Evolutionary conservation across 2,113 vertebrate species (phyloP).

Genomic region (Puntigrus tetrazona): DNA sequence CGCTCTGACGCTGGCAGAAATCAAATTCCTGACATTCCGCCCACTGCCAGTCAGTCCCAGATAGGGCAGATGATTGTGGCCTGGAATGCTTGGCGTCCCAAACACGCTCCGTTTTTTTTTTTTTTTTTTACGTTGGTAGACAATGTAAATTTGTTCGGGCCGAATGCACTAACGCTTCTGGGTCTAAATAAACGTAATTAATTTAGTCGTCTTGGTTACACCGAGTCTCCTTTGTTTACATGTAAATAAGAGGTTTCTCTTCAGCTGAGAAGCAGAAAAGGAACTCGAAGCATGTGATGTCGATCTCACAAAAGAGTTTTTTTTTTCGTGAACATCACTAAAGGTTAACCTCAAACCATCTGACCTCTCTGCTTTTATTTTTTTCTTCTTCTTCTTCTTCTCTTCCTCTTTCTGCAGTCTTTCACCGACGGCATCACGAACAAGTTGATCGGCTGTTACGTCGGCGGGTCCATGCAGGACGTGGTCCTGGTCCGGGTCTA

Average conservation of each 20-base stretch:
- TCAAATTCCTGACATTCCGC: conserved; percentile 71
- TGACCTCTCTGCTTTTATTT: not conserved
- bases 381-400: too few relatives aligned
- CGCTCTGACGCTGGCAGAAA: conserved; percentile 60
- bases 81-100: conserved; percentile 59
- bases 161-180: not conserved
- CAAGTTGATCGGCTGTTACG: conserved; percentile 92
- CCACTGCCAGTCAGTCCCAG: conserved; percentile 54
- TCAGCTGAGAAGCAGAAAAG: not conserved
- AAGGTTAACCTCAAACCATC: conserved; percentile 27
- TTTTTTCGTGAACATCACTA: not conserved
- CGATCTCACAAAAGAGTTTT: not conserved
- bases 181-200: not conserved
- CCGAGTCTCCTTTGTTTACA: not conserved
- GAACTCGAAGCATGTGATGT: conserved; percentile 6
- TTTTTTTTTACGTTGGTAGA: conserved; percentile 5
- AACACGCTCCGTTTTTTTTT: conserved; percentile 42
- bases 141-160: conserved; percentile 32
- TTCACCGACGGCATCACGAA: conserved; percentile 98
- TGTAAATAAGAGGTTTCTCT: not conserved
- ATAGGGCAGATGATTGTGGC: conserved; percentile 58
- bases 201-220: not conserved
- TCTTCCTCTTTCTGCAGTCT: conserved; percentile 71
- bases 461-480: conserved; percentile 82
- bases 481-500: conserved; percentile 96